Evolutionary conservation across 2,888 invertebrate species (phyloP).

Genomic region (Syrphus vitripennis): DNA sequence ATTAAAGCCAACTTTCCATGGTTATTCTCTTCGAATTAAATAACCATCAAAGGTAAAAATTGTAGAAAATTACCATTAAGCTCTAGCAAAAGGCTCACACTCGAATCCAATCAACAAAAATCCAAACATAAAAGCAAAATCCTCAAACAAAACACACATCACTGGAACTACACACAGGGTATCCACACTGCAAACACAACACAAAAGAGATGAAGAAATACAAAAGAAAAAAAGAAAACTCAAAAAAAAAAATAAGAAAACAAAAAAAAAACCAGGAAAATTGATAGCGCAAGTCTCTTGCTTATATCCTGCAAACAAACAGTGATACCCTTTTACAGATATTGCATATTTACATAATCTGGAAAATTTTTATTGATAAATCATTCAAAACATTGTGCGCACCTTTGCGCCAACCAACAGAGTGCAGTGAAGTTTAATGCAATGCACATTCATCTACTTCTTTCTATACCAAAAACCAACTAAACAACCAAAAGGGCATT

Average conservation of each 20-base stretch:
- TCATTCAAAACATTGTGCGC: slow-evolving; percentile 56
- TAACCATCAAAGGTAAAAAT: slow-evolving; percentile 38
- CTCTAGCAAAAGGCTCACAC: slow-evolving; percentile 30
- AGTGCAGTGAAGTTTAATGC: neutral
- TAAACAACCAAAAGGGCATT: neutral
- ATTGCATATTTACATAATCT: slow-evolving; percentile 70
- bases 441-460: slow-evolving; percentile 1
- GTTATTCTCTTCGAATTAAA: slow-evolving; percentile 42
- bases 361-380: slow-evolving; percentile 66
- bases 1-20: slow-evolving; percentile 34
- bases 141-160: neutral
- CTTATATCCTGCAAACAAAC: slow-evolving; percentile 49
- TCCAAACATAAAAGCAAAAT: slow-evolving; percentile 5
- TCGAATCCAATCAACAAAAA: slow-evolving; percentile 55
- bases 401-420: neutral
- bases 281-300: slow-evolving; percentile 31
- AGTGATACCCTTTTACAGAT: slow-evolving; percentile 71
- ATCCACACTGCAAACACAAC: neutral
- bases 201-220: neutral
- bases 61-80: slow-evolving; percentile 46
- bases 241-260: neutral
- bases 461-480: neutral
- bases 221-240: neutral
- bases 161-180: neutral
- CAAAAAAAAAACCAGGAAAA: slow-evolving; percentile 15